Evolutionary conservation across 2,888 invertebrate genomes (phyloP).

Genomic region (Pherbina coryleti): DNA sequence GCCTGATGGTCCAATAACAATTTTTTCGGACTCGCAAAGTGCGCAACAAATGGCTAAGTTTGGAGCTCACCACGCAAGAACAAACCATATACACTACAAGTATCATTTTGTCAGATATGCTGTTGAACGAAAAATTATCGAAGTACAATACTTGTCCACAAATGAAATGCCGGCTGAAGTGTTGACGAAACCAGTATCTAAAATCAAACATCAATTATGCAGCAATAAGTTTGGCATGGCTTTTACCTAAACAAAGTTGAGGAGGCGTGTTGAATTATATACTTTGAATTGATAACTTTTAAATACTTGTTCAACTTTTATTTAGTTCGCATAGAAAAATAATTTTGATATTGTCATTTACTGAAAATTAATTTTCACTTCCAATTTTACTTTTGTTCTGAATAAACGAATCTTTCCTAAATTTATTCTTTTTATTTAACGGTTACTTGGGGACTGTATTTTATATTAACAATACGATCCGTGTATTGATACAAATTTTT

Average conservation of each 20-base stretch:
- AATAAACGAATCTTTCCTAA: no score
- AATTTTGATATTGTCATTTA: no score
- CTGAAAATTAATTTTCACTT: no score
- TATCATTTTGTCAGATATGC: conserved; percentile 31
- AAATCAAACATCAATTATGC: background rate
- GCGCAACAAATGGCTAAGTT: background rate
- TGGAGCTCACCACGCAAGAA: background rate
- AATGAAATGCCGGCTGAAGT: conserved; percentile 27
- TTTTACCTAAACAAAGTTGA: background rate
- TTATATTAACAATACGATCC: no score
- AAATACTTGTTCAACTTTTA: no score
- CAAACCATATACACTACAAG: conserved; percentile 16
- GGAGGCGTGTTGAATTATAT: background rate
- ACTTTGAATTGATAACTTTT: no score
- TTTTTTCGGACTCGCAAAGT: conserved; percentile 15
- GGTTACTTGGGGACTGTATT: no score
- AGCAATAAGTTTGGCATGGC: background rate
- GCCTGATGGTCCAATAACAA: background rate
- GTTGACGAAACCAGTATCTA: background rate
- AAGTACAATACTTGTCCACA: conserved; percentile 27
- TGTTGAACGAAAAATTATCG: conserved; percentile 21
- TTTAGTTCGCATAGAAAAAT: no score
- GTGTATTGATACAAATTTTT: no score
- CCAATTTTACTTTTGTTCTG: no score
- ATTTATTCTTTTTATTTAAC: no score